These are phyloP conservation scores for Silurus asotus DNA, from an alignment of 2,113 vertebrate species.

Conservation along the genomic window DNA sequence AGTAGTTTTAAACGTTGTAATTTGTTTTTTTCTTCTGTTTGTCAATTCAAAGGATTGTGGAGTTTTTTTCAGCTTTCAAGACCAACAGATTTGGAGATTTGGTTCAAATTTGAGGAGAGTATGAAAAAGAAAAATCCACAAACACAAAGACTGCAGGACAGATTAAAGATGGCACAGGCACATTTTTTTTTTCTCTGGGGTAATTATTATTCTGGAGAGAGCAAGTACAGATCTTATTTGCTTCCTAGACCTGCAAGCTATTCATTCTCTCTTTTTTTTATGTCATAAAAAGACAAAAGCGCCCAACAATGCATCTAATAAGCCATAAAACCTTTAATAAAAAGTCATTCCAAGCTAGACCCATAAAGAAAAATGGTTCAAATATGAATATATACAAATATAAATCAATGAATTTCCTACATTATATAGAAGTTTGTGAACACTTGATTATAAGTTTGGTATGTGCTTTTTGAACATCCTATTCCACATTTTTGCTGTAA, in stretches of 20 bases:
- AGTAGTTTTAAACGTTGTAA: neutral
- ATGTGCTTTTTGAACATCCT: too few relatives aligned
- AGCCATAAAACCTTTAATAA: neutral
- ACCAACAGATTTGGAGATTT: slow-evolving; percentile 18
- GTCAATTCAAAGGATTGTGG: neutral
- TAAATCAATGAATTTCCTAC: too few relatives aligned
- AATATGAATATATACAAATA: too few relatives aligned
- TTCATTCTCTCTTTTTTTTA: neutral
- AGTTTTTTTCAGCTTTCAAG: neutral
- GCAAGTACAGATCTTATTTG: slow-evolving; percentile 6
- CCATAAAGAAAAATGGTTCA: neutral
- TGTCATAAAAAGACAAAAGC: slow-evolving; percentile 4
- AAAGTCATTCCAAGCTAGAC: neutral
- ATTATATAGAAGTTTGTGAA: too few relatives aligned
- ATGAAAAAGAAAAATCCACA: slow-evolving; percentile 7
- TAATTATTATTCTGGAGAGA: slow-evolving; percentile 43
- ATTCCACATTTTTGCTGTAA: too few relatives aligned
- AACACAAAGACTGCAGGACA: slow-evolving; percentile 23
- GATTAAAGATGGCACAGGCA: slow-evolving; percentile 31
- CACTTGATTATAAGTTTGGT: too few relatives aligned
- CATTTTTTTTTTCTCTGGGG: slow-evolving; percentile 6
- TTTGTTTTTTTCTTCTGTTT: slow-evolving; percentile 11
- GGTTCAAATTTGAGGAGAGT: neutral
- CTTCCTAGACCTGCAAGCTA: neutral
- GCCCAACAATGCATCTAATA: neutral